A percentile compares a stretch with the other conserved stretches of the same genome.
These are phyloP conservation scores for Eutolmus rufibarbis DNA, from an alignment of 2,888 invertebrate genomes.

Conservation along the genomic window DNA sequence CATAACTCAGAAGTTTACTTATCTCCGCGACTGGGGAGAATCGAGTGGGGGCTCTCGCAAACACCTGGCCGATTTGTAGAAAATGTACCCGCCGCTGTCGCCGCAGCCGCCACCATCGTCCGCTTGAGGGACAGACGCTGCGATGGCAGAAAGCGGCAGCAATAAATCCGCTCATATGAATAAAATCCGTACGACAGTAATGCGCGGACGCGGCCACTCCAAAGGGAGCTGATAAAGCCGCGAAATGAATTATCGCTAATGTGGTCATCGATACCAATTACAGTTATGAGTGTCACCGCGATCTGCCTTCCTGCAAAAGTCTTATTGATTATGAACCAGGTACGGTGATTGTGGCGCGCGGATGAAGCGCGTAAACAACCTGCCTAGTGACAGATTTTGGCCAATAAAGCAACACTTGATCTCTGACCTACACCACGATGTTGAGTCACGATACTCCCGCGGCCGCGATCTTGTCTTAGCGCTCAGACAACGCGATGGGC, in stretches of 20 bases:
- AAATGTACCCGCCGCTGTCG: background rate
- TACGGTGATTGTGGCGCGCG: background rate
- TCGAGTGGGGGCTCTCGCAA: background rate
- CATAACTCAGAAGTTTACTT: slow-evolving; percentile 30
- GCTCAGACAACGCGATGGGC: background rate
- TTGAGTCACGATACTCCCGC: slow-evolving; percentile 8
- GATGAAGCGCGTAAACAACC: slow-evolving; percentile 4
- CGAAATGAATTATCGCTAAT: slow-evolving; percentile 35
- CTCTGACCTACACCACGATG: slow-evolving; percentile 33
- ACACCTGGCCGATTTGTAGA: slow-evolving; percentile 21
- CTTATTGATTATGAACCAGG: slow-evolving; percentile 12
- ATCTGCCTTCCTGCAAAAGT: background rate
- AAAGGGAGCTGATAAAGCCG: slow-evolving; percentile 17
- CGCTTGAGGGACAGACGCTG: background rate
- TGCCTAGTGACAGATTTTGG: slow-evolving; percentile 37
- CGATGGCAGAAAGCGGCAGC: background rate
- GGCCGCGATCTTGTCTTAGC: background rate
- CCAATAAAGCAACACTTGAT: slow-evolving; percentile 33
- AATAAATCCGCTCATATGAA: background rate
- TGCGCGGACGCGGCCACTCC: slow-evolving; percentile 5
- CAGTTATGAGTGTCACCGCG: slow-evolving; percentile 36
- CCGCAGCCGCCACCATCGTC: background rate
- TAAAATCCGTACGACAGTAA: background rate
- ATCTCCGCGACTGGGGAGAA: background rate
- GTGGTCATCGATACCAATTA: slow-evolving; percentile 36